Evolutionary conservation across 2,113 vertebrate species (phyloP).

Genomic region (rabbit (Oryctolagus cuniculus)): DNA sequence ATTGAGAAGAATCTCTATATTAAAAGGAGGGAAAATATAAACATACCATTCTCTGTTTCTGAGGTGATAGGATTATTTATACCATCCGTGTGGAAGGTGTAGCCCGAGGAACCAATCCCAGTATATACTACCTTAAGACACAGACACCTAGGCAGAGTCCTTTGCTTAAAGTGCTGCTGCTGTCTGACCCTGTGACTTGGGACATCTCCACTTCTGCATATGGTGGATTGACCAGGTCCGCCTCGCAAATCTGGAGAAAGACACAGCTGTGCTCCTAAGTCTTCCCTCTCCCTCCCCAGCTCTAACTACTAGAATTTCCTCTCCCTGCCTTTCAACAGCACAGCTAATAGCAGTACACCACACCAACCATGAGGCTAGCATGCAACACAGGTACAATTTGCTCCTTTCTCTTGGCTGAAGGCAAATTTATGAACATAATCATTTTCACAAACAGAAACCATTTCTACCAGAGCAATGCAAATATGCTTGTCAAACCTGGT

Average conservation of each 20-base stretch:
- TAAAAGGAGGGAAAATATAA: background rate
- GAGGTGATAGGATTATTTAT: background rate
- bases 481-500: background rate
- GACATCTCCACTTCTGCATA: background rate
- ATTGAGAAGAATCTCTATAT: background rate
- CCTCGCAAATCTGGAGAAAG: background rate
- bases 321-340: background rate
- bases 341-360: background rate
- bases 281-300: background rate
- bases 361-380: background rate
- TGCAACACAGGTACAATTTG: background rate
- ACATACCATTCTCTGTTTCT: background rate
- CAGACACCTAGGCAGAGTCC: background rate
- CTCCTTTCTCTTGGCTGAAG: background rate
- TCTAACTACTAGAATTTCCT: background rate
- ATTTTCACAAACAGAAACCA: background rate
- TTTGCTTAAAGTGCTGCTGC: background rate
- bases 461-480: background rate
- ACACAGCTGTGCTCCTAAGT: background rate
- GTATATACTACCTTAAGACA: conserved; percentile 13
- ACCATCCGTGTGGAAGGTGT: background rate
- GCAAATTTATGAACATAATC: background rate
- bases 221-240: background rate
- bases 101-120: background rate
- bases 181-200: background rate